Evolutionary conservation across 2,888 invertebrate species (phyloP).

Genomic region (Patella ulyssiponensis): DNA sequence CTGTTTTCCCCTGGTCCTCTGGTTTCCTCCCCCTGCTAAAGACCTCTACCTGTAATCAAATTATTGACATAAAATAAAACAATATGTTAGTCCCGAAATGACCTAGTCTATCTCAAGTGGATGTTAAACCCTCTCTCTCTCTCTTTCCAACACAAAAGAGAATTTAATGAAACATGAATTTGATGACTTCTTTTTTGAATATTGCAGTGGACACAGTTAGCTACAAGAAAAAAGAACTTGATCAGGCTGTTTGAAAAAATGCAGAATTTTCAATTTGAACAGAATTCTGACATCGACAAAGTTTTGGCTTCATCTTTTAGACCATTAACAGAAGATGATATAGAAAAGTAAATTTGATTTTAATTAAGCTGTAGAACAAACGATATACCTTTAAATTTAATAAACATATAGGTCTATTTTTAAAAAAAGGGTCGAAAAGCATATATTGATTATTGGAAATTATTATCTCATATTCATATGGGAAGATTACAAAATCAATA

Average conservation of each 20-base stretch:
- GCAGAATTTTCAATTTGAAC: slow-evolving; percentile 87
- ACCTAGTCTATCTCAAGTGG: no score
- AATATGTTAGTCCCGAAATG: no score
- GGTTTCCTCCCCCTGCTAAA: no score
- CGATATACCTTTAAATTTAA: neutral
- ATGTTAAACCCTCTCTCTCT: no score
- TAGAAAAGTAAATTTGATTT: slow-evolving; percentile 58
- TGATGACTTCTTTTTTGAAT: neutral
- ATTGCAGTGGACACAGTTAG: slow-evolving; percentile 79
- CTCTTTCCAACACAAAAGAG: no score
- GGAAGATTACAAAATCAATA: no score
- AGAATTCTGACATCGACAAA: slow-evolving; percentile 87
- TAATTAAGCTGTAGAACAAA: neutral
- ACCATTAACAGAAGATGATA: slow-evolving; percentile 87
- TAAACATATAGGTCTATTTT: neutral
- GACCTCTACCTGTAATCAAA: no score
- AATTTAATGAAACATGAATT: no score
- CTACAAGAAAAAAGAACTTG: slow-evolving; percentile 87
- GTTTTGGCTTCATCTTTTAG: slow-evolving; percentile 87
- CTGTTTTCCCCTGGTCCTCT: no score
- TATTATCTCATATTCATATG: neutral
- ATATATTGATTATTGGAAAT: neutral
- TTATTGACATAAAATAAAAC: no score
- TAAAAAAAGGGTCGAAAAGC: no score
- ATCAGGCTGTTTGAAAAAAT: slow-evolving; percentile 89